Evolutionary conservation across 2,797 vertebrate species (phyloP).

Genomic region (Hypotaenidia okinawae): DNA sequence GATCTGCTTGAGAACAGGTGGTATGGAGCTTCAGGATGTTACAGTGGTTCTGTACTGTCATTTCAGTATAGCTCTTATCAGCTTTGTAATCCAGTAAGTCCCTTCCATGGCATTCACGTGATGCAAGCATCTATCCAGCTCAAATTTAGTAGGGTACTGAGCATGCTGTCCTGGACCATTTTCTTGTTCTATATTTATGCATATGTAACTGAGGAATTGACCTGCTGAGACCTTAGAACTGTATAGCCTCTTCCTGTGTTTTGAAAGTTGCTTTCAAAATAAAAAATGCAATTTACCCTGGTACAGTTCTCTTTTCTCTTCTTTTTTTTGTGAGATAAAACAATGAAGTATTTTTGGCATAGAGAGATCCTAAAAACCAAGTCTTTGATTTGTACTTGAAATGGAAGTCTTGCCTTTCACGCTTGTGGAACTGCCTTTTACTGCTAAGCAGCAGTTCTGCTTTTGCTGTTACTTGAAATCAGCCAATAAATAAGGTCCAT

Average conservation of each 20-base stretch:
- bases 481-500: conserved; percentile 68
- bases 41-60: neutral
- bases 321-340: neutral
- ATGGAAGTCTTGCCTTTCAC: neutral
- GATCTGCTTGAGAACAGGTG: neutral
- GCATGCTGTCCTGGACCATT: neutral
- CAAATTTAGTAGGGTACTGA: neutral
- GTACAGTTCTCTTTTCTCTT: neutral
- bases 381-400: neutral
- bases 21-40: neutral
- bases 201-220: neutral
- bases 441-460: conserved; percentile 71
- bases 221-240: neutral
- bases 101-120: neutral
- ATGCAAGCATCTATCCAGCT: neutral
- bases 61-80: neutral
- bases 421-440: neutral
- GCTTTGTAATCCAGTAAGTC: neutral
- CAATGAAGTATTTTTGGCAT: neutral
- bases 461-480: conserved; percentile 67
- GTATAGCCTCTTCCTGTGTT: neutral
- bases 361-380: neutral
- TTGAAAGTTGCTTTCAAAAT: neutral
- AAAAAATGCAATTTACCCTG: neutral
- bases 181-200: neutral